Evolutionary conservation across 1,140 invertebrate species (phyloP), one percentile per base, ranked within the genome.

Genomic region (Drosophila seguyi): DNA sequence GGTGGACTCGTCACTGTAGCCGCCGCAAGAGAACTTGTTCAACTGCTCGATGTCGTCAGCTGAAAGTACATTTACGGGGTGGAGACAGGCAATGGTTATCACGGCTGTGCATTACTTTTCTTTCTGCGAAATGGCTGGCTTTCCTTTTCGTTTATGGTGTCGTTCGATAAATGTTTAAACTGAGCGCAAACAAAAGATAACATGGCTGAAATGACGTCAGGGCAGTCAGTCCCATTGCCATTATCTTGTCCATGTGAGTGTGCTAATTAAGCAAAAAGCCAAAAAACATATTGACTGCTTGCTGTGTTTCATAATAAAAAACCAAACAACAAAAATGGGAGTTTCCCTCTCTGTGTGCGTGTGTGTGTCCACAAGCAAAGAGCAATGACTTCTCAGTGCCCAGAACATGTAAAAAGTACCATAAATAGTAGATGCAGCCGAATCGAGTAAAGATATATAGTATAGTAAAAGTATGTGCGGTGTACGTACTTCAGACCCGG

Each of bases 41-140:
- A 97, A 94, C 91, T 97, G 96, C 85, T 96, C 95, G 93, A 97
- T 96, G 92, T 97, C 96, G 81, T 94, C 94, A 86, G 96, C 96
- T 96, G 94, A 27, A 94, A 94, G 44, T 31, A 67, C 34, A 55
- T 52, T 45, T 41, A 39, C 39, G 31, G 18, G 29, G 5, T 29
- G 72, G 50, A 58, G 45, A 60, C n/a, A 29, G 36, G 56, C 50
- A 44, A 16, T 16, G 18, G 58, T 80, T 72, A 61, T 65, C 63
- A 42, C 34, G 61, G 55, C 58, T 69, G 55, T 18, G 3, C 31
- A 18, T 50, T 31, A 7, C 6, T 50, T 50, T 55, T 52, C 45
- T 50, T 74, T 36, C 62, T 62, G 38, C 29, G 14, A 31, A 74
- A 74, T 2, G n/a, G n/a, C n/a, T 59, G 20, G 42, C 42, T 63